Conservation (phyloP, 2,888 invertebrate genomes). For the Acleris sparsana region DNA sequence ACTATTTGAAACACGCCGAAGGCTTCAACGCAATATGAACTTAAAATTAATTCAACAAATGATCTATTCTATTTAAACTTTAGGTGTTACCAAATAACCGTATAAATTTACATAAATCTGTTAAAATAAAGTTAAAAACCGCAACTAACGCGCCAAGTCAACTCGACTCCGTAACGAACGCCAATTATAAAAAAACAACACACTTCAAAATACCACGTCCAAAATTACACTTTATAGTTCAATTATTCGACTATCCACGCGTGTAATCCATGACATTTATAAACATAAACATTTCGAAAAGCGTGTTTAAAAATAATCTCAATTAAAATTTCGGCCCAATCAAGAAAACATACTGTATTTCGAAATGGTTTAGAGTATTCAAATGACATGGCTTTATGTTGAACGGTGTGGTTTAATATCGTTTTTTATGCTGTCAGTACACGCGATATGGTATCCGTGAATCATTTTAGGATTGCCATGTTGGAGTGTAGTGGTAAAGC, state of each 20-base stretch:
- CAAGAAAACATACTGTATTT: slow-evolving; percentile 52
- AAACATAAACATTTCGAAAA: slow-evolving; percentile 53
- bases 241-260: slow-evolving; percentile 58
- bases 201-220: slow-evolving; percentile 23
- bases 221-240: slow-evolving; percentile 38
- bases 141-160: slow-evolving; percentile 1
- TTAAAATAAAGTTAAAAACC: slow-evolving; percentile 6
- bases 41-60: too few species aligned
- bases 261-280: slow-evolving; percentile 67
- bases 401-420: slow-evolving; percentile 27
- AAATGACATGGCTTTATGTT: slow-evolving; percentile 55
- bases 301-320: slow-evolving; percentile 42
- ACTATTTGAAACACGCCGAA: too few species aligned
- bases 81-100: background rate
- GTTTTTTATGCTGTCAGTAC: slow-evolving; percentile 60
- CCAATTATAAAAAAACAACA: slow-evolving; percentile 14
- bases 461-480: too few species aligned
- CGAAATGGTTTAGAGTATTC: slow-evolving; percentile 50
- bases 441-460: slow-evolving; percentile 58
- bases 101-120: slow-evolving; percentile 1
- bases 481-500: too few species aligned
- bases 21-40: too few species aligned
- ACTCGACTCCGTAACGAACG: background rate
- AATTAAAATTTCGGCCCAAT: slow-evolving; percentile 53
- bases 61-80: too few species aligned